Evolutionary conservation across 2,888 invertebrate genomes (phyloP), one percentile per base, ranked within the genome.

Genomic region (Pegoplata infirma): DNA sequence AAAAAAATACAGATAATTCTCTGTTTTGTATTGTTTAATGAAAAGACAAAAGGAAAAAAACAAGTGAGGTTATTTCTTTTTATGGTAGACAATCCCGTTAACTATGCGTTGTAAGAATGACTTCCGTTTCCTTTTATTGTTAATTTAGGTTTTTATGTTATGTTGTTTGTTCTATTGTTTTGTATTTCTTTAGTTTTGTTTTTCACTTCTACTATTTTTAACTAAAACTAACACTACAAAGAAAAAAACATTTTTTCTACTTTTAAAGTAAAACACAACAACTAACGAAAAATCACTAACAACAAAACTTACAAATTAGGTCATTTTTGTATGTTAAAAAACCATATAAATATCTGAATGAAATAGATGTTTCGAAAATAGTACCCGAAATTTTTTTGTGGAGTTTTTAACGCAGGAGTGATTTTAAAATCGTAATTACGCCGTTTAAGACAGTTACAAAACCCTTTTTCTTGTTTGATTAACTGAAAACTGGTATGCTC

Each of bases 61-160:
- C n/a, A 40, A 40, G n/a, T n/a, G 3, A 12, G 32, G n/a, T n/a
- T n/a, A n/a, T 40, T 40, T 3, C 1, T 36, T 10, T 5, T 36
- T 5, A 1, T 36, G 36, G 21, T 49, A 64, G 56, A 72, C 55
- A 56, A 63, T 46, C 23, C 21, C 23, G 46, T 55, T 56, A 58
- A 51, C 64, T 59, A 25, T 68, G 56, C 53, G 19, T 68, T 73
- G 25, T 58, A 58, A 58, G 56, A 64, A 64, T 68, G 36, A 47
- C 77, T 73, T 78, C 68, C 77, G 63, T 69, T 78, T 78, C 78
- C 73, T 58, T 69, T 68, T 36, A 32, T 44, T 40, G 51, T 47
- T 73, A 74, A 74, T 63, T 64, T 55, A 49, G 67, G 74, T 67
- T 74, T 67, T 19, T 66, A 21, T 66, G 32, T 66, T 66, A 58